phyloP scores from a whole-genome alignment of 2,888 invertebrate genomes.

The Plusia festucae region DNA sequence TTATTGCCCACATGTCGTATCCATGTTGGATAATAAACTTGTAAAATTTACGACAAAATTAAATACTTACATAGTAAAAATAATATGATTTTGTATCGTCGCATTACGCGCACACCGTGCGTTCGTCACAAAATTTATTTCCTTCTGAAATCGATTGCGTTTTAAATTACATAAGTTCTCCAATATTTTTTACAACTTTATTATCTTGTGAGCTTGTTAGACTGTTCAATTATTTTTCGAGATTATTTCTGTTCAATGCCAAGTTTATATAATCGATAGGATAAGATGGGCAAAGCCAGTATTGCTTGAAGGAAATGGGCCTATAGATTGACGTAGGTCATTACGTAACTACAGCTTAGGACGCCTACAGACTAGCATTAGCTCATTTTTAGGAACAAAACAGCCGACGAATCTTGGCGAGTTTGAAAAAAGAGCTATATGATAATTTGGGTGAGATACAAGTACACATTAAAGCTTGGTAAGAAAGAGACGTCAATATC shows the following conservation, averaged over 20 bases:
- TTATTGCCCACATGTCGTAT: too few species aligned
- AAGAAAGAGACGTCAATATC: too few species aligned
- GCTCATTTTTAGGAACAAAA: too few species aligned
- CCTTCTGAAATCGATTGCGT: conserved; percentile 7
- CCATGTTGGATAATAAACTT: not conserved
- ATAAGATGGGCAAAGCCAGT: too few species aligned
- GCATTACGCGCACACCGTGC: conserved; percentile 29
- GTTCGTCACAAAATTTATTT: not conserved
- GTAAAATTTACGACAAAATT: not conserved
- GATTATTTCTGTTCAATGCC: not conserved
- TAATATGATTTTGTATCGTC: conserved; percentile 14
- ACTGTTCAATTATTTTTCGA: not conserved
- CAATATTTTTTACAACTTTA: not conserved
- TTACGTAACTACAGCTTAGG: too few species aligned
- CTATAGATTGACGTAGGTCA: too few species aligned
- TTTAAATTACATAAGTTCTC: conserved; percentile 15
- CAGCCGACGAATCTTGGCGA: too few species aligned
- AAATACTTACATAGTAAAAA: conserved; percentile 44
- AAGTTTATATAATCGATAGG: not conserved
- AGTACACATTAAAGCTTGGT: too few species aligned
- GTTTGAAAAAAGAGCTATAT: too few species aligned
- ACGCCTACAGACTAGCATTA: too few species aligned
- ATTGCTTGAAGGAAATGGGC: too few species aligned
- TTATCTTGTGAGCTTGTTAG: not conserved
- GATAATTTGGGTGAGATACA: too few species aligned